Conservation (phyloP, 2,888 invertebrate species). For the Adineta ricciae region DNA sequence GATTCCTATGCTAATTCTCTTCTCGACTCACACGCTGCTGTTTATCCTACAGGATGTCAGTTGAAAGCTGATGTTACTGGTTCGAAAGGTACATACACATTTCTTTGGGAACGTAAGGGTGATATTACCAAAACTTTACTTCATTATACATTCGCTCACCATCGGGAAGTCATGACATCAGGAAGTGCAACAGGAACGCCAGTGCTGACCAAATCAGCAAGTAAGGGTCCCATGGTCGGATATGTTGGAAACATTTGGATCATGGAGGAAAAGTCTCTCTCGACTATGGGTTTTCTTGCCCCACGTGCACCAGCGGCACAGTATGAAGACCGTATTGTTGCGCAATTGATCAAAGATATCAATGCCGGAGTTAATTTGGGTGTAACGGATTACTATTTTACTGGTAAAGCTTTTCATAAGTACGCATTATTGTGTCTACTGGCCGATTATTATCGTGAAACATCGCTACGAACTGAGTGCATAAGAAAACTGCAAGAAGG, state of each 20-base stretch:
- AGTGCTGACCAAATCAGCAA: neutral
- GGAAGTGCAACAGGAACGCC: neutral
- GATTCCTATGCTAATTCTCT: neutral
- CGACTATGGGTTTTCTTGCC: neutral
- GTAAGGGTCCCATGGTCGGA: neutral
- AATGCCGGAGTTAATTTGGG: neutral
- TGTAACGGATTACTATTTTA: neutral
- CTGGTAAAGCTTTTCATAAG: conserved; percentile 1
- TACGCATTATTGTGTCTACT: neutral
- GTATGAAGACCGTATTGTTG: neutral
- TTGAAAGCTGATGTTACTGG: neutral
- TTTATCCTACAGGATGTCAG: neutral
- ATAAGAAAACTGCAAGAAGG: neutral
- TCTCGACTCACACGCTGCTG: neutral
- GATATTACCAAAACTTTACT: neutral
- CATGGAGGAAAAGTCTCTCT: neutral
- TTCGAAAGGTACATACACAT: neutral
- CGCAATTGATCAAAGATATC: neutral
- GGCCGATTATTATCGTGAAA: neutral
- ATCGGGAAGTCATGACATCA: neutral
- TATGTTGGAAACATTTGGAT: neutral
- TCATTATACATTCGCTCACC: neutral
- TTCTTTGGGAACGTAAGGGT: neutral
- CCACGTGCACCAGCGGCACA: neutral
- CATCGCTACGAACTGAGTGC: neutral